Evolutionary conservation across 2,797 vertebrate species (phyloP).

Genomic region (Phoebastria nigripes): DNA sequence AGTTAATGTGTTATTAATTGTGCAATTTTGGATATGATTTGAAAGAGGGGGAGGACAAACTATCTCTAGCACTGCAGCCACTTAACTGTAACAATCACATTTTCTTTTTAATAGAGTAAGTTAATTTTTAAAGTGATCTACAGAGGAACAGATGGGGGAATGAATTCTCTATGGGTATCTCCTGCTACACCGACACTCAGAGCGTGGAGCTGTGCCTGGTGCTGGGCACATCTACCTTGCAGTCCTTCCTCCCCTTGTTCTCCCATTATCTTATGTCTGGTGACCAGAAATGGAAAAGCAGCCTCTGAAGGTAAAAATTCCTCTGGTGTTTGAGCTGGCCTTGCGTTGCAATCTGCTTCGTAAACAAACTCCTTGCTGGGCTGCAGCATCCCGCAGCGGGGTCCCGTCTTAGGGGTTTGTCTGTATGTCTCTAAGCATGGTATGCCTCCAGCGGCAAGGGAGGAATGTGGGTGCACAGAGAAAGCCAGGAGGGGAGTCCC

Average conservation of each 20-base stretch:
- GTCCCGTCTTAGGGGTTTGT: neutral
- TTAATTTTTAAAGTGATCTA: constrained; percentile 59
- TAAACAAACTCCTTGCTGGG: neutral
- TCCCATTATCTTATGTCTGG: neutral
- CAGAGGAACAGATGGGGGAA: constrained; percentile 48
- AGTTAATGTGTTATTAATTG: neutral
- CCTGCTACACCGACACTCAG: neutral
- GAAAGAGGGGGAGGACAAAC: neutral
- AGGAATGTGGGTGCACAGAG: neutral
- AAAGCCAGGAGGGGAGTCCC: neutral
- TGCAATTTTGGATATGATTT: neutral
- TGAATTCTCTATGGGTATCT: constrained; percentile 25
- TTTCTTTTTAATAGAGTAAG: constrained; percentile 39
- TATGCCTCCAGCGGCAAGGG: neutral
- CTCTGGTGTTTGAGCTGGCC: neutral
- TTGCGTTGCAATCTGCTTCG: neutral
- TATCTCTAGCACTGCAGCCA: constrained; percentile 36
- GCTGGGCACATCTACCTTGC: neutral
- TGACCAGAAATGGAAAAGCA: neutral
- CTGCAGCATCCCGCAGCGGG: neutral
- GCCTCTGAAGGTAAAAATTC: constrained; percentile 5
- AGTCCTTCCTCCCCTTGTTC: neutral
- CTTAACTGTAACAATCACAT: constrained; percentile 54
- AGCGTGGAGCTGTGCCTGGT: accelerated
- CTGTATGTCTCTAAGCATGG: accelerated